Evolutionary conservation across 2,113 vertebrate species (phyloP).

Genomic region (Archilochus colubris): DNA sequence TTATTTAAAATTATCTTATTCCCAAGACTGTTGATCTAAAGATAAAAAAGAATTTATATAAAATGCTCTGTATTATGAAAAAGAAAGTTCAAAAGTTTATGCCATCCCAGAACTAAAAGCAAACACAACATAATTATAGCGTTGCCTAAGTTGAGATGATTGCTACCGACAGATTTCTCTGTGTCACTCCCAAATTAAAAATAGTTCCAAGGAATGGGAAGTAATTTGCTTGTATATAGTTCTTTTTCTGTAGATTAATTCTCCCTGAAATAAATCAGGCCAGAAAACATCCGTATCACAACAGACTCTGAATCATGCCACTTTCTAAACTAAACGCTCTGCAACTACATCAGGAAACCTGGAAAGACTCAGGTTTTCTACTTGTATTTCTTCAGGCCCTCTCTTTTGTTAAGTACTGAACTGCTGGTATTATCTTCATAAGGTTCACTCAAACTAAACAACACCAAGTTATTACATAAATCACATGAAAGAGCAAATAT

Average conservation of each 20-base stretch:
- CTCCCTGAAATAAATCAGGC: not conserved
- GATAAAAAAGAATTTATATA: not conserved
- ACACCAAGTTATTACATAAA: not conserved
- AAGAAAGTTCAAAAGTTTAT: not conserved
- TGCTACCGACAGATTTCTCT: not conserved
- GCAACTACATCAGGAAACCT: not conserved
- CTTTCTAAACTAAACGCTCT: not conserved
- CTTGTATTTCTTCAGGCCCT: not conserved
- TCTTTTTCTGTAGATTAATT: not conserved
- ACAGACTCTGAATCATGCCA: not conserved
- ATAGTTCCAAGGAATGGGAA: not conserved
- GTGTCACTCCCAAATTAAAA: not conserved
- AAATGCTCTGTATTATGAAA: not conserved
- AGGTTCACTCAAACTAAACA: not conserved
- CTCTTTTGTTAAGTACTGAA: not conserved
- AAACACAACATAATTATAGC: not conserved
- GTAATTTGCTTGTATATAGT: not conserved
- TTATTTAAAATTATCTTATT: not conserved
- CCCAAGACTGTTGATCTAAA: not conserved
- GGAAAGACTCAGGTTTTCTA: not conserved
- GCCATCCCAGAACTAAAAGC: not conserved
- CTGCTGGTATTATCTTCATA: not conserved
- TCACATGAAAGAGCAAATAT: not conserved
- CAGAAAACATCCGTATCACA: not conserved
- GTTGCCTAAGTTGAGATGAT: not conserved